Evolutionary conservation across 2,888 invertebrate species (phyloP).

Genomic region (Stratiomys singularior): DNA sequence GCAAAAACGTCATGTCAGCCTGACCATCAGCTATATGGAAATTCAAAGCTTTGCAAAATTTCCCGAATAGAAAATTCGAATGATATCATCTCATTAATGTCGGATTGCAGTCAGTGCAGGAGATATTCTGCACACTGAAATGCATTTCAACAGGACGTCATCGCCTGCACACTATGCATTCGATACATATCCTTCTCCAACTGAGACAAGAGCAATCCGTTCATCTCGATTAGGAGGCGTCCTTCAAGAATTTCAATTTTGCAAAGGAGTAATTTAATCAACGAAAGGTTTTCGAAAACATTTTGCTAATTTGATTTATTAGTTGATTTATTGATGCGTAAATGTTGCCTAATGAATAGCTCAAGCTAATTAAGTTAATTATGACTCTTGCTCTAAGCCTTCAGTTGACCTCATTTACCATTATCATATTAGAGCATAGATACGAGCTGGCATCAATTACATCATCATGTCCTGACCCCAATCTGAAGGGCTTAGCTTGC

Average conservation of each 20-base stretch:
- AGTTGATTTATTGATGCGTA: conserved; percentile 56
- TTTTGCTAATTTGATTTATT: conserved; percentile 56
- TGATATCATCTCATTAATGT: not conserved
- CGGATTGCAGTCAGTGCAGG: not conserved
- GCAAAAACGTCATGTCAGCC: not conserved
- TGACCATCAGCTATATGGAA: not conserved
- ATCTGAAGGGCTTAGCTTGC: not conserved
- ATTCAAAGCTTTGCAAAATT: not conserved
- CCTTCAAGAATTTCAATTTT: conserved; percentile 16
- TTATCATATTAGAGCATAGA: conserved; percentile 17
- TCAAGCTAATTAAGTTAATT: conserved; percentile 56
- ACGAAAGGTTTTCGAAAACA: conserved; percentile 47
- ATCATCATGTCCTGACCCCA: not conserved
- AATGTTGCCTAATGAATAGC: conserved; percentile 55
- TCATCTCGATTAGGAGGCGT: not conserved
- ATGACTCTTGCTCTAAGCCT: conserved; percentile 42
- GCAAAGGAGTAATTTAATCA: conserved; percentile 43
- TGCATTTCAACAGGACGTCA: not conserved
- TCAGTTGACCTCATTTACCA: conserved; percentile 41
- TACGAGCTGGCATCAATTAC: not conserved
- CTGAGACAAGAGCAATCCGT: not conserved
- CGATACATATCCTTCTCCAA: not conserved
- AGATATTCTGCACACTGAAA: not conserved
- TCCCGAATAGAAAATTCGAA: not conserved
- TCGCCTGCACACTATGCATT: not conserved